These are phyloP conservation scores for Anguilla rostrata DNA, from an alignment of 2,113 vertebrate species.

Conservation along the genomic window DNA sequence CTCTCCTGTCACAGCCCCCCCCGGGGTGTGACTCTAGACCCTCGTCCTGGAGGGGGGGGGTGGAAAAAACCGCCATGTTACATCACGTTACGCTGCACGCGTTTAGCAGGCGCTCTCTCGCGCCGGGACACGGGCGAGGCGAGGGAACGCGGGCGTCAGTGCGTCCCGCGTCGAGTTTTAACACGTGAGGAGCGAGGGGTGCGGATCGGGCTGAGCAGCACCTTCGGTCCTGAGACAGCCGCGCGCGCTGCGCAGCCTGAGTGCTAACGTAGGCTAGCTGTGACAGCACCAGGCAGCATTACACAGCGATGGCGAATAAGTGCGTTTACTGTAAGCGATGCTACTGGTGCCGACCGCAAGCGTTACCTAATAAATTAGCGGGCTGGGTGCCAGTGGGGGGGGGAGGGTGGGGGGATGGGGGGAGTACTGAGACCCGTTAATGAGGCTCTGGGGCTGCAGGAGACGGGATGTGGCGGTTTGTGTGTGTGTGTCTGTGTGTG, in stretches of 20 bases:
- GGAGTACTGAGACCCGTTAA: constrained; percentile 53
- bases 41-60: not conserved
- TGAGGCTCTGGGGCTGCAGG: constrained; percentile 53
- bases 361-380: not conserved
- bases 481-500: constrained; percentile 47
- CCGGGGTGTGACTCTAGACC: not conserved
- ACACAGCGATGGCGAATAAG: no score
- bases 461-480: constrained; percentile 60
- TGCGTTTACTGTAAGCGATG: no score
- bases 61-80: not conserved
- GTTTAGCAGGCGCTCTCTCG: not conserved
- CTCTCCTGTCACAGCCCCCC: not conserved
- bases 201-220: no score
- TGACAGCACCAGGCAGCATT: no score
- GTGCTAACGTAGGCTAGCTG: no score
- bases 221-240: no score
- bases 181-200: no score
- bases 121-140: no score
- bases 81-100: not conserved
- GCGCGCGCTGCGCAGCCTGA: no score
- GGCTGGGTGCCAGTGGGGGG: not conserved
- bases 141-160: not conserved
- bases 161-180: no score
- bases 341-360: not conserved
- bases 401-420: no score